Percentiles rank a stretch among this genome's conserved stretches.
Conservation (phyloP, 2,888 invertebrate genomes). For the Pseudococcus longispinus region DNA sequence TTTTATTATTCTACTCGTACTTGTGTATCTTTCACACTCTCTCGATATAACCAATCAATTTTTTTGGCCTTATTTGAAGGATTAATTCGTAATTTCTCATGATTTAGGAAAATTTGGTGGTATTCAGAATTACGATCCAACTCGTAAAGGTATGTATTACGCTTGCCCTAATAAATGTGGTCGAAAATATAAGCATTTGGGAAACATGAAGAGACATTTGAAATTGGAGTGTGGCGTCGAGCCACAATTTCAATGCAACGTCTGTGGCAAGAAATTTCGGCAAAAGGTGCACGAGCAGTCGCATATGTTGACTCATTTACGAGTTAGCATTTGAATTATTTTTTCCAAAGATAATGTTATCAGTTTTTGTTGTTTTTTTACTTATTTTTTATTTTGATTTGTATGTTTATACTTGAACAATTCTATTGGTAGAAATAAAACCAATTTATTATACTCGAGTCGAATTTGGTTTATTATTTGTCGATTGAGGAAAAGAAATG, state of each 20-base stretch:
- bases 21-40: no score
- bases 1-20: no score
- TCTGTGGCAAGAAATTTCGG: slow-evolving; percentile 63
- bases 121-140: background rate
- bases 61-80: no score
- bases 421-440: no score
- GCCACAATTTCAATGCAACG: slow-evolving; percentile 61
- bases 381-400: background rate
- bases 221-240: slow-evolving; percentile 61
- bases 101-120: background rate
- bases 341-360: background rate
- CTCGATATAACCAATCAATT: no score
- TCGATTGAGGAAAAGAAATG: no score
- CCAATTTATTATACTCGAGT: no score
- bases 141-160: background rate
- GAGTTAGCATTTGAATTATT: background rate
- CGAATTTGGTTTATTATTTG: no score
- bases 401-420: background rate
- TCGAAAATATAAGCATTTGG: slow-evolving; percentile 57
- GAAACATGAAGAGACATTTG: slow-evolving; percentile 60
- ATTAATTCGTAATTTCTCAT: background rate
- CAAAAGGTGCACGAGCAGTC: slow-evolving; percentile 58
- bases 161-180: slow-evolving; percentile 58
- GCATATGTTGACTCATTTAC: slow-evolving; percentile 50
- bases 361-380: background rate